Percentiles rank a stretch among this genome's conserved stretches.
Evolutionary conservation across 2,797 vertebrate genomes (phyloP).

Genomic region (Helostoma temminkii): DNA sequence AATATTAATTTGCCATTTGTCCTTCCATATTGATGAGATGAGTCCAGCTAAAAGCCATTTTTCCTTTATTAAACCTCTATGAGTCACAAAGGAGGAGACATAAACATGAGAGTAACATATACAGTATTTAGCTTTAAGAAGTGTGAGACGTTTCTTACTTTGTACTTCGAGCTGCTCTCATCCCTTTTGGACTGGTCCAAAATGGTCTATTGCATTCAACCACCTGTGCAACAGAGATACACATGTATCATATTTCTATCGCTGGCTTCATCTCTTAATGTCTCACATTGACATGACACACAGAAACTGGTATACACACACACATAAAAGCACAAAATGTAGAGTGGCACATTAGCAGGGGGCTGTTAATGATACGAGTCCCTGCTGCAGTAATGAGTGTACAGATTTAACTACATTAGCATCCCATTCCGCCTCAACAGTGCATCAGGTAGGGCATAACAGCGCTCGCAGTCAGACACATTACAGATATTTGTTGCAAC

Average conservation of each 20-base stretch:
- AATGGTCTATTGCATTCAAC: constrained; percentile 4
- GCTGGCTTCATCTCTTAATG: not conserved
- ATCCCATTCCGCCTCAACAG: constrained; percentile 66
- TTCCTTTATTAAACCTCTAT: constrained; percentile 23
- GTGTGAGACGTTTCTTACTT: constrained; percentile 4
- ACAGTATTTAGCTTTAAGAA: constrained; percentile 10
- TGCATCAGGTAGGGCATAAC: constrained; percentile 69
- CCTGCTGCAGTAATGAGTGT: constrained; percentile 75
- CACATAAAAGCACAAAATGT: constrained; percentile 42
- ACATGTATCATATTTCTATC: not conserved
- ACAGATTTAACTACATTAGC: constrained; percentile 80
- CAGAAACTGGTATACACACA: constrained; percentile 10
- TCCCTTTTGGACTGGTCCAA: not conserved
- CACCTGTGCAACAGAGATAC: not conserved
- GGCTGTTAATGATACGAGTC: constrained; percentile 77
- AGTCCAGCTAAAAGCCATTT: constrained; percentile 25
- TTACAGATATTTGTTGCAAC: constrained; percentile 74
- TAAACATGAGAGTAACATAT: constrained; percentile 5
- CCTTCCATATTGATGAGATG: constrained; percentile 19
- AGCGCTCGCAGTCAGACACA: constrained; percentile 68
- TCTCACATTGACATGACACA: constrained; percentile 8
- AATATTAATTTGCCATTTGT: constrained; percentile 23
- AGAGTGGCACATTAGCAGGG: constrained; percentile 65
- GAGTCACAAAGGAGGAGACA: constrained; percentile 11
- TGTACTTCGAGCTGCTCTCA: not conserved